Evolutionary conservation across 2,888 invertebrate species (phyloP).

Genomic region (Mesoligia furuncula): DNA sequence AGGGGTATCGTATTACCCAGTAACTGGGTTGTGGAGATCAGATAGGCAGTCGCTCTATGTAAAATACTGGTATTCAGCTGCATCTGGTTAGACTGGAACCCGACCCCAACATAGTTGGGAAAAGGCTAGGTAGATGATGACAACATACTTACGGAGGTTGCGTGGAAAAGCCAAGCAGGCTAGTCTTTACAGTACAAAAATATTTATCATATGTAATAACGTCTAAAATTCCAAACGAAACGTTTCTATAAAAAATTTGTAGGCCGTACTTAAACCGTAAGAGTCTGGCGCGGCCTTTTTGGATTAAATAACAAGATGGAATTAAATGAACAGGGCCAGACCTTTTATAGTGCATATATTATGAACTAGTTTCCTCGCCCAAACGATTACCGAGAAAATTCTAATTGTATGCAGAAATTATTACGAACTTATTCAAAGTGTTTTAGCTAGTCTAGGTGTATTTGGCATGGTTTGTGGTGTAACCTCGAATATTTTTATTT

Average conservation of each 20-base stretch:
- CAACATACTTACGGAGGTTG: neutral
- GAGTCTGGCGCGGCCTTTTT: slow-evolving; percentile 2
- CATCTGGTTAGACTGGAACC: too few species aligned
- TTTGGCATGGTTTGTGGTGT: neutral
- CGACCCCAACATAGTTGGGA: too few species aligned
- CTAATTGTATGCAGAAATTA: slow-evolving; percentile 12
- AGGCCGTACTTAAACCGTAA: neutral
- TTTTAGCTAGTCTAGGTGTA: neutral
- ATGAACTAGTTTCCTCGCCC: slow-evolving; percentile 26
- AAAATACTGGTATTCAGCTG: too few species aligned
- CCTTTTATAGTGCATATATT: slow-evolving; percentile 25
- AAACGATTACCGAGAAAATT: slow-evolving; percentile 23
- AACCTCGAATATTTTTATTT: neutral
- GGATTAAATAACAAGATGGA: slow-evolving; percentile 25
- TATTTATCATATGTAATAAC: neutral
- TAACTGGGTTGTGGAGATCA: too few species aligned
- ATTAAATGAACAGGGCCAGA: slow-evolving; percentile 28
- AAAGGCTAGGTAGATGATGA: too few species aligned
- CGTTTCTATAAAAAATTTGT: neutral
- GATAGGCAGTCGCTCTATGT: too few species aligned
- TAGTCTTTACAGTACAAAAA: neutral
- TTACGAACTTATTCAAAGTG: slow-evolving; percentile 1
- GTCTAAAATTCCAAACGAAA: neutral
- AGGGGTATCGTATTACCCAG: too few species aligned
- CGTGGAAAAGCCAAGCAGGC: neutral